Evolutionary conservation across 2,113 vertebrate genomes (phyloP).

Genomic region (Hippocampus zosterae): DNA sequence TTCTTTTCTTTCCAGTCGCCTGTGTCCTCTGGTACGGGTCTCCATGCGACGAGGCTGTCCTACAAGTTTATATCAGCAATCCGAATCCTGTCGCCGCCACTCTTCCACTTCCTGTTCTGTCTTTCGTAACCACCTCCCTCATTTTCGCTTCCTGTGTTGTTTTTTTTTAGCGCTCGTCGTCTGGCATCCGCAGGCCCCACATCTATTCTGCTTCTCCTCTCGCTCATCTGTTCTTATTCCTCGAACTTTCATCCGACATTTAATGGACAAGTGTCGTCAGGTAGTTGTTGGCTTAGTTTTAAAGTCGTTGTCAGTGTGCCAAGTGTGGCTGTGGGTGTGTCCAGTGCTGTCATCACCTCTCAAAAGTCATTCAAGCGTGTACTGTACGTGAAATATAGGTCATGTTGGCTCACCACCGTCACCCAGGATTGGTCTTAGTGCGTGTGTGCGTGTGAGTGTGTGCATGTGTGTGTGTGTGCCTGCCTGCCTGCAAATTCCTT

Average conservation of each 20-base stretch:
- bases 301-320: conserved; percentile 4
- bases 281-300: neutral
- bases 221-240: conserved; percentile 3
- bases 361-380: conserved; percentile 6
- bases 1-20: conserved; percentile 2
- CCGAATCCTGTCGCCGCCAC: conserved; percentile 12
- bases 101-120: conserved; percentile 14
- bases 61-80: conserved; percentile 14
- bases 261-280: conserved; percentile 14
- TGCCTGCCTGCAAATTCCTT: conserved; percentile 37
- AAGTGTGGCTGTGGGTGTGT: conserved; percentile 23
- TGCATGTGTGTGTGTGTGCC: conserved; percentile 6
- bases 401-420: neutral
- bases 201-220: neutral
- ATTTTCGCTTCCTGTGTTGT: conserved; percentile 24
- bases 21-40: neutral
- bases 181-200: conserved; percentile 9
- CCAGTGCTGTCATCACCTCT: conserved; percentile 28
- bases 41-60: neutral
- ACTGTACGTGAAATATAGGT: conserved; percentile 1
- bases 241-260: conserved; percentile 5
- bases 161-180: conserved; percentile 25
- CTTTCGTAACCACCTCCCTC: conserved; percentile 2
- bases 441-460: conserved; percentile 1
- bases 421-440: conserved; percentile 1